These are phyloP conservation scores for Serrognathus titanus DNA, from an alignment of 2,888 invertebrate genomes.

Conservation along the genomic window DNA sequence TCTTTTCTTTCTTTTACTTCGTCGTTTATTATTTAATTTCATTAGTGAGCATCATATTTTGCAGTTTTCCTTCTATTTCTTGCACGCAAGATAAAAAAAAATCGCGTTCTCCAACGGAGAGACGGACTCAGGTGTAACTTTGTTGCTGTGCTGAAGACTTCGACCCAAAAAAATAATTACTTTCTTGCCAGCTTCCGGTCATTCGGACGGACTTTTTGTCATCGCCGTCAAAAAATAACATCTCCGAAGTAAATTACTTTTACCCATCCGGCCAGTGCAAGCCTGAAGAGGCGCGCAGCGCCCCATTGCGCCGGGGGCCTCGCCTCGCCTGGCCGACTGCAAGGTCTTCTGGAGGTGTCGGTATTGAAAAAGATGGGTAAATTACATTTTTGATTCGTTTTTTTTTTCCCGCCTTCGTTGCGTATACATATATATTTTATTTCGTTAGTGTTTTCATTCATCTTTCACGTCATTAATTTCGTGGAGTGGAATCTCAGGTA, in stretches of 20 bases:
- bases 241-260: slow-evolving; percentile 38
- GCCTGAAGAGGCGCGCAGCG: neutral
- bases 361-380: slow-evolving; percentile 26
- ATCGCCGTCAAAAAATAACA: slow-evolving; percentile 34
- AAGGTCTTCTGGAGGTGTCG: slow-evolving; percentile 28
- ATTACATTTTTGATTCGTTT: slow-evolving; percentile 28
- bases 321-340: slow-evolving; percentile 9
- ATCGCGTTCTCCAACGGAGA: no score
- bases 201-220: slow-evolving; percentile 34
- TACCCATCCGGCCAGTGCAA: slow-evolving; percentile 17
- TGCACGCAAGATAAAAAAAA: no score
- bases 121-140: no score
- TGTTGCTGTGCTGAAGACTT: no score
- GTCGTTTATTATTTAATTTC: no score
- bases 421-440: slow-evolving; percentile 12
- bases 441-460: slow-evolving; percentile 36
- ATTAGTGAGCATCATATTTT: no score
- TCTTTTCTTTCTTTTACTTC: no score
- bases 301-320: neutral
- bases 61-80: no score
- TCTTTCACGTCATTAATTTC: slow-evolving; percentile 38
- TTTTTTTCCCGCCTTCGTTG: slow-evolving; percentile 22
- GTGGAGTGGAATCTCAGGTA: slow-evolving; percentile 34
- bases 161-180: slow-evolving; percentile 30
- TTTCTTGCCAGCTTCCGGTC: slow-evolving; percentile 38